Percentiles rank a stretch among this genome's conserved stretches.
Conservation (phyloP, 2,888 invertebrate genomes). For the Leucophenga maculata region DNA sequence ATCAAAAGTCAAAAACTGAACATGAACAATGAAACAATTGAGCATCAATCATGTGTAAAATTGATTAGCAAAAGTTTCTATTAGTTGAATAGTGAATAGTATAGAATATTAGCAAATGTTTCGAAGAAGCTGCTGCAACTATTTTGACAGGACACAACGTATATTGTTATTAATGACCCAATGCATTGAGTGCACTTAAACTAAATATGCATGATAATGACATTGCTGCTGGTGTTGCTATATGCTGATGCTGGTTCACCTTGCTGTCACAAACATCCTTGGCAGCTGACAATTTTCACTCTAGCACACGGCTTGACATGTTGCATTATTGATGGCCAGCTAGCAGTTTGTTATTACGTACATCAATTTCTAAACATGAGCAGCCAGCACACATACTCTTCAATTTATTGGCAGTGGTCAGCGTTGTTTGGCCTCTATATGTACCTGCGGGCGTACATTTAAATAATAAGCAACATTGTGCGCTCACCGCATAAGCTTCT, state of each 20-base stretch:
- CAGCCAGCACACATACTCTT: no score
- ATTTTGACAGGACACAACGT: constrained; percentile 40
- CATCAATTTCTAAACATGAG: no score
- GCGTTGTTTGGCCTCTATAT: no score
- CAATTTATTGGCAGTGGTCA: no score
- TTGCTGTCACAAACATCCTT: not conserved
- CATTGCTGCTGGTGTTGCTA: not conserved
- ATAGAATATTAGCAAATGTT: no score
- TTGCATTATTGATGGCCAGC: no score
- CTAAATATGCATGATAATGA: not conserved
- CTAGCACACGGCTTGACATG: no score
- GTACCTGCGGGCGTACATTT: no score
- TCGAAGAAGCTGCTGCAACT: not conserved
- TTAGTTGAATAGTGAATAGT: not conserved
- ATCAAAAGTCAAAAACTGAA: not conserved
- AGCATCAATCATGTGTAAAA: constrained; percentile 62
- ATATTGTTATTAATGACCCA: constrained; percentile 54
- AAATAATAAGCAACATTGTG: not conserved
- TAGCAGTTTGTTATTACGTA: no score
- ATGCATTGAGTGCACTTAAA: no score
- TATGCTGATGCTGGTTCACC: not conserved
- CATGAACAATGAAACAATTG: constrained; percentile 43
- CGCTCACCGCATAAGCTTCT: not conserved
- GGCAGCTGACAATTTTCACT: no score
- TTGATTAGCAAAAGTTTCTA: constrained; percentile 50